Evolutionary conservation across 1,140 invertebrate species (phyloP).

Genomic region (Leptinotarsa undecemlineata): DNA sequence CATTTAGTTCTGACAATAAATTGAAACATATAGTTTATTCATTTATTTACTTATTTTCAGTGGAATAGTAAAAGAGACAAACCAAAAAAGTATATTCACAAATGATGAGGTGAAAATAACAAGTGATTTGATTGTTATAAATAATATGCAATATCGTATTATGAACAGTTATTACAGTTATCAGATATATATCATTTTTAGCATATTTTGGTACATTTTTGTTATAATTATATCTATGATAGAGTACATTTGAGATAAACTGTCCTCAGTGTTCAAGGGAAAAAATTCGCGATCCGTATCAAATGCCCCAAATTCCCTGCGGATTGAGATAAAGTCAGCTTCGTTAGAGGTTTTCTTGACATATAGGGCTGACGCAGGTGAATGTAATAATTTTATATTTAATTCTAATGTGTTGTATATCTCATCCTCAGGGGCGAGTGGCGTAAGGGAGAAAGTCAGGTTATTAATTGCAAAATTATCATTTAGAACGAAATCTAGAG

Average conservation of each 20-base stretch:
- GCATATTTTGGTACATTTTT: neutral
- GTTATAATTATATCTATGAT: neutral
- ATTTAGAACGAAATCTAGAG: neutral
- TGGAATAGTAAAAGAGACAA: too few relatives aligned
- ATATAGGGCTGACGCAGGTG: neutral
- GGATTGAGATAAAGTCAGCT: neutral
- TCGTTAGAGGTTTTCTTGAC: neutral
- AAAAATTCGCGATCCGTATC: neutral
- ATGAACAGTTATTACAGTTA: too few relatives aligned
- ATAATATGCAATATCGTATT: too few relatives aligned
- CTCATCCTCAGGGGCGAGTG: neutral
- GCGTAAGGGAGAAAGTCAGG: constrained; percentile 11
- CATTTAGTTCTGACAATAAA: too few relatives aligned
- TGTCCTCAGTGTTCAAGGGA: neutral
- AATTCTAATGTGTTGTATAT: neutral
- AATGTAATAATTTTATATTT: neutral
- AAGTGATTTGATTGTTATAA: too few relatives aligned
- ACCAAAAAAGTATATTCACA: too few relatives aligned
- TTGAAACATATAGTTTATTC: too few relatives aligned
- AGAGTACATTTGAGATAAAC: neutral
- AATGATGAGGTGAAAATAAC: too few relatives aligned
- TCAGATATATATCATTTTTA: neutral
- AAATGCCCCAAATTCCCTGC: neutral
- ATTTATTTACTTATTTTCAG: too few relatives aligned
- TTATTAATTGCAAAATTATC: constrained; percentile 21